These are phyloP conservation scores for Parauchenoglanis punctatus DNA, from an alignment of 2,797 vertebrate species.

Conservation along the genomic window DNA sequence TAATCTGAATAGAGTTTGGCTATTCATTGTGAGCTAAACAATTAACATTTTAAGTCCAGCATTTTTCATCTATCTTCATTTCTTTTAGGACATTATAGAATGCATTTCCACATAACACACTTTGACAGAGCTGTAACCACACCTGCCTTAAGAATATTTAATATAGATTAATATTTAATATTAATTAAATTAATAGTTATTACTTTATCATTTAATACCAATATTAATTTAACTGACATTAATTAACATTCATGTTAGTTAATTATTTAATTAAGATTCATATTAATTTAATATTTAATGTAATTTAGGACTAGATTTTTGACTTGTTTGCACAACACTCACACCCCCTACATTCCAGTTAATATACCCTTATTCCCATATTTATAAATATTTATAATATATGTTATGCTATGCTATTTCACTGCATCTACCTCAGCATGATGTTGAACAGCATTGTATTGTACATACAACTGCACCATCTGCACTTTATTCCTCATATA, in stretches of 20 bases:
- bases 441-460: background rate
- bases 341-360: background rate
- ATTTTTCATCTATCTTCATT: background rate
- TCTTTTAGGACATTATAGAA: background rate
- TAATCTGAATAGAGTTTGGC: background rate
- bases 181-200: background rate
- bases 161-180: background rate
- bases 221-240: background rate
- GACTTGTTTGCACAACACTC: background rate
- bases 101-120: background rate
- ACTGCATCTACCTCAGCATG: background rate
- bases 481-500: background rate
- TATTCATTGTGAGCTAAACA: constrained; percentile 25
- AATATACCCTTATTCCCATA: background rate
- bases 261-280: background rate
- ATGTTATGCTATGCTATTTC: too few species aligned
- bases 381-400: background rate
- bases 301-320: background rate
- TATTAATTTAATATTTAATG: background rate
- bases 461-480: background rate
- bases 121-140: background rate
- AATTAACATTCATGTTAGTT: background rate
- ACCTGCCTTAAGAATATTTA: background rate
- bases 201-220: background rate
- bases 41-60: background rate